A percentile compares a stretch with the other conserved stretches of the same genome.
These are phyloP conservation scores for Grantiella picta DNA, from an alignment of 2,113 vertebrate species.

Conservation along the genomic window DNA sequence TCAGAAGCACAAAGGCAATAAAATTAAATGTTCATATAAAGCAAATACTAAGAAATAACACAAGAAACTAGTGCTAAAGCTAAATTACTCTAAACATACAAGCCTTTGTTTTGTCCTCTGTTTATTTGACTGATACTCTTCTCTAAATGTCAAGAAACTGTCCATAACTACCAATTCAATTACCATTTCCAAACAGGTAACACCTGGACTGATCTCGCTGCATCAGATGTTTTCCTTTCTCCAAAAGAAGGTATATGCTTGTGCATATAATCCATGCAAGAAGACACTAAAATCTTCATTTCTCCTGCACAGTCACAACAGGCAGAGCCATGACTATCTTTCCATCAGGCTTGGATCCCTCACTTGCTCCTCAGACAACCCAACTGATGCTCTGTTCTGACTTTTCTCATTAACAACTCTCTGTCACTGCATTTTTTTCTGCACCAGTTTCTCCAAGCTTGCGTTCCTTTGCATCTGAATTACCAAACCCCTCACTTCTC, in stretches of 20 bases:
- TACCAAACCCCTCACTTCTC: not conserved
- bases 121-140: not conserved
- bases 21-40: not conserved
- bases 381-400: not conserved
- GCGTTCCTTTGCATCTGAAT: not conserved
- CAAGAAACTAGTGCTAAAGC: not conserved
- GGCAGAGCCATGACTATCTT: not conserved
- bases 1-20: not conserved
- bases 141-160: not conserved
- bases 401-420: not conserved
- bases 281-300: not conserved
- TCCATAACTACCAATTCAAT: not conserved
- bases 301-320: not conserved
- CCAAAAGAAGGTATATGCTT: not conserved
- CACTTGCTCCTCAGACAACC: not conserved
- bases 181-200: not conserved
- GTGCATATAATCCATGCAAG: not conserved
- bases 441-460: not conserved
- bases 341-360: not conserved
- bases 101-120: not conserved
- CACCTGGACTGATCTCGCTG: not conserved
- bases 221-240: not conserved
- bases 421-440: not conserved
- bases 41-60: not conserved
- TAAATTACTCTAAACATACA: not conserved